Conservation (phyloP, 2,113 vertebrate species). For the Ailurus styani region DNA sequence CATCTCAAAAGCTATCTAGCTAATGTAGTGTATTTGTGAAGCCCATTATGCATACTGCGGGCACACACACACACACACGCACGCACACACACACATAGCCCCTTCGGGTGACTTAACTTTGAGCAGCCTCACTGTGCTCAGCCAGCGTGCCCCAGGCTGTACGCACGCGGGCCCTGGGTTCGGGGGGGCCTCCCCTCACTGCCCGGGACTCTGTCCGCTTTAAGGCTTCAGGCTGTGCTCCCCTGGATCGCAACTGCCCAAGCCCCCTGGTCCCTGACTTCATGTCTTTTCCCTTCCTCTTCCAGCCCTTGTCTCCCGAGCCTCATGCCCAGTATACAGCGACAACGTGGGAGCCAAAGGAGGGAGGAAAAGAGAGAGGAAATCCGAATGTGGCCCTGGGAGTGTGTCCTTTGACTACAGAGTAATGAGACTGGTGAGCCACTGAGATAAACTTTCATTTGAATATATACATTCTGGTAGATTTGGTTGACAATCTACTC, state of each 20-base stretch:
- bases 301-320: background rate
- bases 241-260: background rate
- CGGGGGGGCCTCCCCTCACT: fast-evolving
- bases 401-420: background rate
- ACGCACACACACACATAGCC: background rate
- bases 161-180: background rate
- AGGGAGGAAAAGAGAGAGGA: background rate
- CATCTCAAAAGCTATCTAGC: constrained; percentile 27
- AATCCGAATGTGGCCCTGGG: background rate
- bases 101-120: background rate
- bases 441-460: background rate
- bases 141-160: background rate
- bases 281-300: background rate
- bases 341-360: background rate
- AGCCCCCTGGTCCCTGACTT: background rate
- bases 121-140: background rate
- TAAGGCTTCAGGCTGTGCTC: background rate
- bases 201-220: fast-evolving
- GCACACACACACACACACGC: fast-evolving
- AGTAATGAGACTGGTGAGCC: background rate
- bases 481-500: background rate
- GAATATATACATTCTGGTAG: background rate
- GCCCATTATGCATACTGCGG: background rate
- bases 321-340: background rate
- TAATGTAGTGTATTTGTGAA: background rate